phyloP scores from a whole-genome alignment of 2,113 vertebrate species.

The Gorsachius goisagi region DNA sequence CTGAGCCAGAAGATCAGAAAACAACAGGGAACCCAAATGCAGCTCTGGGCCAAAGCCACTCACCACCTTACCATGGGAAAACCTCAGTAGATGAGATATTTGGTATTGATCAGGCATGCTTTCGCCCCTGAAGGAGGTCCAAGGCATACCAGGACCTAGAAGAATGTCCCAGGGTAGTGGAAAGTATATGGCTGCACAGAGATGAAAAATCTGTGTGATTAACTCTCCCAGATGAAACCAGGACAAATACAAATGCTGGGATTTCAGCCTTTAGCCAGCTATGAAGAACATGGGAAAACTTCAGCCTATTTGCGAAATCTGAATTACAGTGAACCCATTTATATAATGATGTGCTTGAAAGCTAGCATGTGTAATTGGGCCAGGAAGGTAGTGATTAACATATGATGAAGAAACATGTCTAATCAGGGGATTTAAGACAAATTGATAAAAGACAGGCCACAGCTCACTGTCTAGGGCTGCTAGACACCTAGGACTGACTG shows the following conservation, averaged over 20 bases:
- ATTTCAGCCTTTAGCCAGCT: neutral
- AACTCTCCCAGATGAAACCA: no score
- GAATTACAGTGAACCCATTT: neutral
- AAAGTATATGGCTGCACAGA: neutral
- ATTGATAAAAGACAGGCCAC: neutral
- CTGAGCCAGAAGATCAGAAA: neutral
- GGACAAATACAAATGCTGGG: neutral
- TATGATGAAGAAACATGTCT: neutral
- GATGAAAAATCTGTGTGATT: neutral
- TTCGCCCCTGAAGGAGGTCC: neutral
- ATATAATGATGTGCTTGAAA: neutral
- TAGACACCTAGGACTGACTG: neutral
- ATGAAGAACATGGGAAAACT: rapidly evolving
- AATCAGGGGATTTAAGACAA: neutral
- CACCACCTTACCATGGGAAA: neutral
- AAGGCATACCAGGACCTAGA: neutral
- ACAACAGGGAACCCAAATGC: neutral
- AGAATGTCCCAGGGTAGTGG: neutral
- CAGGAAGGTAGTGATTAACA: neutral
- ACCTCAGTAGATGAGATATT: neutral
- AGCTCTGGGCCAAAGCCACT: neutral
- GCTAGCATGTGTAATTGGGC: neutral
- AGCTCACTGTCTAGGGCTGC: neutral
- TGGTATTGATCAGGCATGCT: neutral
- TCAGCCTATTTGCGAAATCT: neutral